phyloP scores from a whole-genome alignment of 2,797 vertebrate genomes.

The Anguilla anguilla region DNA sequence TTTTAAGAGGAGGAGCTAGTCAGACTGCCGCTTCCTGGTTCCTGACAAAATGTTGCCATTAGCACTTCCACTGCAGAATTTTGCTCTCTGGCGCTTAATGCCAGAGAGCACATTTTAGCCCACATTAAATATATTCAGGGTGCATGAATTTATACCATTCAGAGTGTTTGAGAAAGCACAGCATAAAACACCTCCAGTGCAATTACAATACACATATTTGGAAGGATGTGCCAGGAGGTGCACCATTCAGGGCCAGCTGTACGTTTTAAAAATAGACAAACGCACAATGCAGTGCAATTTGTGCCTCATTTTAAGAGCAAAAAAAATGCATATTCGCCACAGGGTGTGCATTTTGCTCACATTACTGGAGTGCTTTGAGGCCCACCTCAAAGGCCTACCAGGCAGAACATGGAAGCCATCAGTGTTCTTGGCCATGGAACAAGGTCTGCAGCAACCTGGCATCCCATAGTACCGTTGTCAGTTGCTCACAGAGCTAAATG shows the following conservation, averaged over 20 bases:
- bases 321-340: conserved; percentile 78
- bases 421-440: background rate
- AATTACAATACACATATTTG: conserved; percentile 77
- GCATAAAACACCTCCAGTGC: conserved; percentile 70
- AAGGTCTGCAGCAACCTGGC: background rate
- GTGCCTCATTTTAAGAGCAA: conserved; percentile 75
- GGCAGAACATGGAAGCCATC: conserved; percentile 67
- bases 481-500: background rate
- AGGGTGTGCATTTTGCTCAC: conserved; percentile 67
- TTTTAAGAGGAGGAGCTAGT: conserved; percentile 55
- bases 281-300: conserved; percentile 65
- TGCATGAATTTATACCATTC: conserved; percentile 72
- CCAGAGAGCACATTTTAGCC: conserved; percentile 70
- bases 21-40: conserved; percentile 66
- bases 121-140: conserved; percentile 74
- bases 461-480: background rate
- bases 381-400: conserved; percentile 54
- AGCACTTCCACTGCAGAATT: conserved; percentile 62
- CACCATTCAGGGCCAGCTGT: conserved; percentile 69
- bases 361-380: background rate
- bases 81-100: conserved; percentile 59
- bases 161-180: conserved; percentile 72
- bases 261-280: conserved; percentile 69
- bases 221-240: conserved; percentile 76
- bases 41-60: conserved; percentile 67